Evolutionary conservation across 2,113 vertebrate species (phyloP), one percentile per base, ranked within the genome.

Genomic region (Pteropus alecto): DNA sequence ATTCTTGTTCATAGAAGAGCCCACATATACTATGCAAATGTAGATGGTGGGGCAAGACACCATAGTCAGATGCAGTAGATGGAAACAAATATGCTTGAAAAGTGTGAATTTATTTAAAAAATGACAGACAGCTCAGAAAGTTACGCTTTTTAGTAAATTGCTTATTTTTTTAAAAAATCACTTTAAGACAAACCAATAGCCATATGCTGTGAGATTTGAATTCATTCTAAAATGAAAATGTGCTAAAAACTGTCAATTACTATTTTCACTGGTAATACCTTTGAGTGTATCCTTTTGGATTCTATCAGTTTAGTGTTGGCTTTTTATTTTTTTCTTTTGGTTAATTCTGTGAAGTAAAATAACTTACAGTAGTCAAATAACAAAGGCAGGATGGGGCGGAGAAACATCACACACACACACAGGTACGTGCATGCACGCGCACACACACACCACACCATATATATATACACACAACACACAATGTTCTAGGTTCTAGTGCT

Each of bases 161-260:
- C 74, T 85, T 95, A 95, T 97, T 95, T 97, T 58, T 94, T 26
- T 14, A 28, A 88, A 96, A 98, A 97, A 95, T 97, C 54, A 79
- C 92, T 96, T 98, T 74, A 93, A 97, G 88, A 73, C 78, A 97
- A 97, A 95, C 95, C 79, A 97, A 96, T 97, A 97, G 97, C 94
- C 97, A 97, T 97, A 98, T 98, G 92, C 74, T 95, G 63, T 93
- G 78, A 93, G 41, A 46, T 96, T 97, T 97, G 79, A 98, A 97
- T 92, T 96, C 85, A 77, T 97, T 54, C 88, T 79, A 77, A 95
- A 94, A 94, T 83, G 94, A 95, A 96, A 96, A 95, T 79, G 86
- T 97, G 92, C 87, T 97, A 97, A 93, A 97, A 98, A 92, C 79
- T 98, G 86, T 97, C 97, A 97, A 92, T 98, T 97, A 87, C 21